Percentiles rank a stretch among this genome's conserved stretches.
These are phyloP conservation scores for Taenioides sp. DNA, from an alignment of 2,797 vertebrate species.

Conservation along the genomic window DNA sequence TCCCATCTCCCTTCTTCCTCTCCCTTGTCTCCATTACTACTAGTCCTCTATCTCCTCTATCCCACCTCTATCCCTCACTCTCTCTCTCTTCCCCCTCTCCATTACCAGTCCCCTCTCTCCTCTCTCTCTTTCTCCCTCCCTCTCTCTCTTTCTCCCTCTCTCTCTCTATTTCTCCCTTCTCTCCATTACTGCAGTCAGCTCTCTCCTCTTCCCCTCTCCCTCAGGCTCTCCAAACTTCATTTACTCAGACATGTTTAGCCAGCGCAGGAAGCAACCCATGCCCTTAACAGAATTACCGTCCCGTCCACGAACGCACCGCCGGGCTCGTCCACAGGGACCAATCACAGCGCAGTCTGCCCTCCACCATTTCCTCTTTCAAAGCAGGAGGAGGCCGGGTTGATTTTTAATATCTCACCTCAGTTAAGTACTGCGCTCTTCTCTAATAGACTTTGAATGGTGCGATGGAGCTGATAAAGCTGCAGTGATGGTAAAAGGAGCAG, in stretches of 20 bases:
- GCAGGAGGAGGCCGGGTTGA: constrained; percentile 16
- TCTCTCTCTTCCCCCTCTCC: not conserved
- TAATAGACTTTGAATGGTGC: constrained; percentile 62
- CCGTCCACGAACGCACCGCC: constrained; percentile 73
- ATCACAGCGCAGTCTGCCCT: constrained; percentile 54
- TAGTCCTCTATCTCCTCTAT: not conserved
- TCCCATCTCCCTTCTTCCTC: not conserved
- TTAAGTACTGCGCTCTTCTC: constrained; percentile 64
- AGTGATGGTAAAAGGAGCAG: constrained; percentile 73
- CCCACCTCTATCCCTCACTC: not conserved
- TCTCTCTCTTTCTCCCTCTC: not conserved
- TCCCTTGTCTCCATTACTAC: not conserved
- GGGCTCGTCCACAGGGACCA: constrained; percentile 76
- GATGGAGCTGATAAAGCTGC: constrained; percentile 63
- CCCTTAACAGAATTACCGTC: constrained; percentile 76
- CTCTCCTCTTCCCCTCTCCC: constrained; percentile 36
- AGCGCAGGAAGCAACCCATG: constrained; percentile 78
- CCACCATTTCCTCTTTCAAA: constrained; percentile 62
- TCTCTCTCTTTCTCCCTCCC: not conserved
- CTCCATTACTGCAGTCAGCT: not conserved
- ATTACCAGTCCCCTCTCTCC: not conserved
- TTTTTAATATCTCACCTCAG: constrained; percentile 50
- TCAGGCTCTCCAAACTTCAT: constrained; percentile 76
- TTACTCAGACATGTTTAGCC: constrained; percentile 80
- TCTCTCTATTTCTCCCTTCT: not conserved